A percentile compares a stretch with the other conserved stretches of the same genome.
Conservation (phyloP, 2,888 invertebrate species). For the Dendrolimus pini region DNA sequence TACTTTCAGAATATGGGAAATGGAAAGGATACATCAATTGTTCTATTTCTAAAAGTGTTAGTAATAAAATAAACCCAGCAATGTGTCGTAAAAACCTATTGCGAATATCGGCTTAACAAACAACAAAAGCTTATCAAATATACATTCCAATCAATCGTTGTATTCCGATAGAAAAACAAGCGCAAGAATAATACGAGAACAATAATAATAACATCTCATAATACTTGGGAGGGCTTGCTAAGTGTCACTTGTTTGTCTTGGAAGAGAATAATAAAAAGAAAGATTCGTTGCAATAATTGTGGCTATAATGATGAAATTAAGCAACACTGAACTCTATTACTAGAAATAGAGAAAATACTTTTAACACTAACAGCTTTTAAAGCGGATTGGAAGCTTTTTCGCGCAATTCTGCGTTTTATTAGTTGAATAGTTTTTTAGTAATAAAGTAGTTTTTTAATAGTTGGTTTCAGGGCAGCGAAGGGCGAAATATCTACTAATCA, state of each 20-base stretch:
- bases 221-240: slow-evolving; percentile 19
- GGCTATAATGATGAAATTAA: slow-evolving; percentile 38
- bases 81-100: background rate
- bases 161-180: background rate
- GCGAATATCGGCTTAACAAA: background rate
- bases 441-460: too few species aligned
- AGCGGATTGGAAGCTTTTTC: slow-evolving; percentile 18
- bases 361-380: slow-evolving; percentile 50
- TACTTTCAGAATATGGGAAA: too few species aligned
- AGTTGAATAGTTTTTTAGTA: too few species aligned
- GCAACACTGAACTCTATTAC: slow-evolving; percentile 32
- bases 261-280: slow-evolving; percentile 30
- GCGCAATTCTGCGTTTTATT: too few species aligned
- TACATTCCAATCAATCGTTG: background rate
- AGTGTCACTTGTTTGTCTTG: slow-evolving; percentile 25
- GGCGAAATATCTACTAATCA: too few species aligned
- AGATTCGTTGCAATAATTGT: slow-evolving; percentile 39
- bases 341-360: slow-evolving; percentile 41
- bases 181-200: slow-evolving; percentile 11
- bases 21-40: too few species aligned
- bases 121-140: background rate
- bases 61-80: background rate
- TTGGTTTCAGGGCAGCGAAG: too few species aligned
- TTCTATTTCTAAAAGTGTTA: too few species aligned
- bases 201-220: slow-evolving; percentile 19